Conservation (phyloP, 2,797 vertebrate genomes). For the Anomalospiza imberbis region DNA sequence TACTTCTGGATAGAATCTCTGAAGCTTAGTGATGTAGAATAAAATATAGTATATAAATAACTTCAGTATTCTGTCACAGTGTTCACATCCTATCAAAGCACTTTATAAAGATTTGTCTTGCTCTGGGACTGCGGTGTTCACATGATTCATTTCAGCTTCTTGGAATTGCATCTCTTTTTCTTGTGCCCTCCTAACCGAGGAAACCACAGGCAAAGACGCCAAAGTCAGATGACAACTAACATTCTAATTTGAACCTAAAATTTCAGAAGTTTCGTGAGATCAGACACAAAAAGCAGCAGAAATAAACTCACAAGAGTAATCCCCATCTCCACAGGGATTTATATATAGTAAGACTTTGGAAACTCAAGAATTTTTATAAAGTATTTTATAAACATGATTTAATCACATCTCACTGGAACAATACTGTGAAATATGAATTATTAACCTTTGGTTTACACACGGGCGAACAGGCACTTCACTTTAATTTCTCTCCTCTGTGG, state of each 20-base stretch:
- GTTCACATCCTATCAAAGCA: background rate
- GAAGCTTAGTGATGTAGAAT: background rate
- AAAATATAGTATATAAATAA: background rate
- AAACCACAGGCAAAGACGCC: background rate
- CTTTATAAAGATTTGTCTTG: conserved; percentile 15
- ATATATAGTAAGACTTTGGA: background rate
- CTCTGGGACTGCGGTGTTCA: background rate
- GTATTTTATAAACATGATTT: conserved; percentile 10
- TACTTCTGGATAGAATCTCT: background rate
- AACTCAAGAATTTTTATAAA: background rate
- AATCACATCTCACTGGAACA: background rate
- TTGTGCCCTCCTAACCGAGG: background rate
- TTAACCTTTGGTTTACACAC: background rate
- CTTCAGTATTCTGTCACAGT: background rate
- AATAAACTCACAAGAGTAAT: background rate
- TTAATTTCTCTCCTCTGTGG: background rate
- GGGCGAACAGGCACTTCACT: background rate
- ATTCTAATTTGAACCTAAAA: conserved; percentile 40
- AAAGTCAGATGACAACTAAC: background rate
- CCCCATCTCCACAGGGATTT: background rate
- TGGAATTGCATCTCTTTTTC: background rate
- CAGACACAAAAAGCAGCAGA: background rate
- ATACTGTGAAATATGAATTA: background rate
- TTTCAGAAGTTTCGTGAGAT: background rate
- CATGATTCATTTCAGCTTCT: conserved; percentile 1